phyloP scores from a whole-genome alignment of 2,113 vertebrate species.

The Genyomyrus donnyi region DNA sequence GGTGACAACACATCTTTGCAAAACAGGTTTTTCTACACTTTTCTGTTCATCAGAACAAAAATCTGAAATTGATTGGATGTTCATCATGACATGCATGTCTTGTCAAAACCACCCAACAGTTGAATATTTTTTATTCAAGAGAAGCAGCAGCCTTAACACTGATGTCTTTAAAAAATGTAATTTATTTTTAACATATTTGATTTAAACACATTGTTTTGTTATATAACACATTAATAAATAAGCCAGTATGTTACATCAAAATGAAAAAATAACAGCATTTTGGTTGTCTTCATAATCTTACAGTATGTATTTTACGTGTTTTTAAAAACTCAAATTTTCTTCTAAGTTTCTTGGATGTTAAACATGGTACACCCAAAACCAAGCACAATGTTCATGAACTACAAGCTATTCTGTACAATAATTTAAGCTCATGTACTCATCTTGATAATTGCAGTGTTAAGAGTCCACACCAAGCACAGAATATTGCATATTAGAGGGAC shows the following conservation, averaged over 20 bases:
- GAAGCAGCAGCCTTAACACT: not conserved
- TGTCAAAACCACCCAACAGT: not conserved
- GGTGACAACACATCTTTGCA: not conserved
- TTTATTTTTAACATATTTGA: not conserved
- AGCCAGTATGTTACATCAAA: not conserved
- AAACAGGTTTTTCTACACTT: not conserved
- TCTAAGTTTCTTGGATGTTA: not conserved
- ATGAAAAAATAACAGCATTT: not conserved
- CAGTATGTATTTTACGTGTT: not conserved
- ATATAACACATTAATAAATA: not conserved
- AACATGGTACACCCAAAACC: not conserved
- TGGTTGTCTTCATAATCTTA: not conserved
- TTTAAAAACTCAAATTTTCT: not conserved
- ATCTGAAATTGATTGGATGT: not conserved
- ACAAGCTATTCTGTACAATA: not conserved
- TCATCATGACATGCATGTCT: not conserved
- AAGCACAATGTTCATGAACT: not conserved
- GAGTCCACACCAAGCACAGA: not conserved
- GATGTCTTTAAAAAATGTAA: not conserved
- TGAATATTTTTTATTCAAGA: not conserved
- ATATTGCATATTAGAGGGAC: not conserved
- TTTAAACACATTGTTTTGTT: not conserved
- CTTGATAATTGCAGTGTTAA: not conserved
- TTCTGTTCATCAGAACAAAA: not conserved
- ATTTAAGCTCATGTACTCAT: not conserved